Evolutionary conservation across 2,797 vertebrate genomes (phyloP).

Genomic region (Enteromius trimaculatus): DNA sequence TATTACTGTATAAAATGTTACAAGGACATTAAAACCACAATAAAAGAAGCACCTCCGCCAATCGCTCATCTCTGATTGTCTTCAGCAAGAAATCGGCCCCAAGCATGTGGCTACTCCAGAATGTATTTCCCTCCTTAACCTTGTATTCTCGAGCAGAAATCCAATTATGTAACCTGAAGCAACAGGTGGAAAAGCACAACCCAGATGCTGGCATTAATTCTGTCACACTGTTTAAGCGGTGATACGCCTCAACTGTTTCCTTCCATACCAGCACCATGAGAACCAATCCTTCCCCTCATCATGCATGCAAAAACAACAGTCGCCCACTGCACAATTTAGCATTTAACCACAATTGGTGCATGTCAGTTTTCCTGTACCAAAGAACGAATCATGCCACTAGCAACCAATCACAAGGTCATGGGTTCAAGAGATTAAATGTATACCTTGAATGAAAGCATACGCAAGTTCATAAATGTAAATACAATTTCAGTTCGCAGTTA

Average conservation of each 20-base stretch:
- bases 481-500: neutral
- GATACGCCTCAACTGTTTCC: conserved; percentile 36
- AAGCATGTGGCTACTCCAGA: neutral
- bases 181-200: conserved; percentile 42
- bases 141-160: conserved; percentile 23
- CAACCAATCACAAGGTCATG: conserved; percentile 7
- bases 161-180: conserved; percentile 36
- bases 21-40: neutral
- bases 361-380: neutral
- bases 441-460: neutral
- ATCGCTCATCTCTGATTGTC: neutral
- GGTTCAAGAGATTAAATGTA: neutral
- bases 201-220: conserved; percentile 36
- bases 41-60: neutral
- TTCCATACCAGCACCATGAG: conserved; percentile 31
- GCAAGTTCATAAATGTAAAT: neutral
- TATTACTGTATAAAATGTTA: neutral
- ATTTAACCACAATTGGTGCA: conserved; percentile 59
- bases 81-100: neutral
- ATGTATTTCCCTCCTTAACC: neutral
- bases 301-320: conserved; percentile 25
- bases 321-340: conserved; percentile 32
- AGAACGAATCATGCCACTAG: neutral
- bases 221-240: neutral
- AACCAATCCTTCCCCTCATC: conserved; percentile 36